phyloP scores from a whole-genome alignment of 1,140 invertebrate species.

The Andrena cerasifolii region DNA sequence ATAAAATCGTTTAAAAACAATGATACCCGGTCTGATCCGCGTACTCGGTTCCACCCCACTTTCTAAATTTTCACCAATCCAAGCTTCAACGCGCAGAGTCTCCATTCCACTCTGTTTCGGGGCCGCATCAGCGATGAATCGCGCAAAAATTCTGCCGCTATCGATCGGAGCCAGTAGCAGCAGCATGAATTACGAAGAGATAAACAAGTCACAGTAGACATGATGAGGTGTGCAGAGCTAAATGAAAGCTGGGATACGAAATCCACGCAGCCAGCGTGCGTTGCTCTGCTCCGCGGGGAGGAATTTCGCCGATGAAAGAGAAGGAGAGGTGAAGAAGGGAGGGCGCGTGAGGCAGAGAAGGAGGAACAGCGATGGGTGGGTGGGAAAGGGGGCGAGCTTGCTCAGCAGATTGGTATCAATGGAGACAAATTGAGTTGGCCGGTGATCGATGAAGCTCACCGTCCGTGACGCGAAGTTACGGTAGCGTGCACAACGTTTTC shows the following conservation, averaged over 20 bases:
- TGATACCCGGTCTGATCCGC: too few relatives aligned
- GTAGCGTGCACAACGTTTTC: conserved; percentile 75
- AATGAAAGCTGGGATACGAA: conserved; percentile 12
- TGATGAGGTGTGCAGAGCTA: conserved; percentile 22
- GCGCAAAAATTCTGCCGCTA: too few relatives aligned
- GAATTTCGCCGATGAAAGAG: conserved; percentile 46
- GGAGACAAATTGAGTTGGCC: conserved; percentile 82
- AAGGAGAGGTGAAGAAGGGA: neutral
- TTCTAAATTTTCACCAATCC: too few relatives aligned
- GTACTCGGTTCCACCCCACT: too few relatives aligned
- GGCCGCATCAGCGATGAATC: too few relatives aligned
- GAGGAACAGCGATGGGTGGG: conserved; percentile 15
- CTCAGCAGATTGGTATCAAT: conserved; percentile 82
- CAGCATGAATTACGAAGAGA: neutral
- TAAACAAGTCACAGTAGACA: conserved; percentile 15
- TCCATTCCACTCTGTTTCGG: too few relatives aligned
- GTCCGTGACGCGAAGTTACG: conserved; percentile 78
- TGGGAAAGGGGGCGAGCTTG: conserved; percentile 72
- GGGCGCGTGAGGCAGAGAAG: neutral
- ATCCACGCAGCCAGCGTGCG: conserved; percentile 30
- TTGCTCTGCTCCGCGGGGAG: conserved; percentile 33
- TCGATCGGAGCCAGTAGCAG: neutral
- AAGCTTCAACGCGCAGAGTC: too few relatives aligned
- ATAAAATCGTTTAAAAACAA: too few relatives aligned
- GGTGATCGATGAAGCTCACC: conserved; percentile 81